Percentiles rank a stretch among this genome's conserved stretches.
Evolutionary conservation across 2,113 vertebrate species (phyloP).

Genomic region (Apistogramma diplotaenia): DNA sequence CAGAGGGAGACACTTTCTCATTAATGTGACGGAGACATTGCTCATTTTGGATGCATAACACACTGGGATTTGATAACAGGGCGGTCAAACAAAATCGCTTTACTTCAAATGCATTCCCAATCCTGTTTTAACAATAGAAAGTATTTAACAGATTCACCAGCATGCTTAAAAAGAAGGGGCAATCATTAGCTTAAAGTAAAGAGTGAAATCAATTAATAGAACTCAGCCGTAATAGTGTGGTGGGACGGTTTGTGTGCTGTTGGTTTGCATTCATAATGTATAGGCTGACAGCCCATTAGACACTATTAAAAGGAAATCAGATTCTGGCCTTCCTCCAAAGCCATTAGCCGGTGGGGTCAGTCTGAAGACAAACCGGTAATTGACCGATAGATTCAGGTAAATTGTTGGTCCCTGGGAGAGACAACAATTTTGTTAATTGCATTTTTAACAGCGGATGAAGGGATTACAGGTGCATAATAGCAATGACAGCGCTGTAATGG

Average conservation of each 20-base stretch:
- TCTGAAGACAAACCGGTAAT: conserved; percentile 66
- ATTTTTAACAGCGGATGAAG: conserved; percentile 36
- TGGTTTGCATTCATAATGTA: conserved; percentile 71
- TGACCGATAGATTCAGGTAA: conserved; percentile 72
- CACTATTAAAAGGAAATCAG: conserved; percentile 70
- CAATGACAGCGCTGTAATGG: not conserved
- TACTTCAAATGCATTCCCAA: conserved; percentile 34
- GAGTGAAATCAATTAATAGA: conserved; percentile 64
- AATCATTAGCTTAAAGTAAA: conserved; percentile 48
- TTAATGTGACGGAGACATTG: conserved; percentile 29
- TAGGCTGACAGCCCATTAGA: conserved; percentile 71
- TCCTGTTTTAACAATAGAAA: conserved; percentile 18
- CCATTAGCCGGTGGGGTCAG: conserved; percentile 68
- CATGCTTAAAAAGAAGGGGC: conserved; percentile 34
- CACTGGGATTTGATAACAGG: conserved; percentile 32
- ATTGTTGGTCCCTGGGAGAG: conserved; percentile 50
- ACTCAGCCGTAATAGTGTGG: conserved; percentile 51
- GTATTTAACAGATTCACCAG: conserved; percentile 40
- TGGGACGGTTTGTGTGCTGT: conserved; percentile 35
- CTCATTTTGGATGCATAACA: conserved; percentile 57
- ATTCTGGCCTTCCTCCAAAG: conserved; percentile 65
- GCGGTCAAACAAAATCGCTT: conserved; percentile 48
- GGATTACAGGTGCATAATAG: conserved; percentile 45
- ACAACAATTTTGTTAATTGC: conserved; percentile 59
- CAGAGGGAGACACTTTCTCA: conserved; percentile 24